Percentiles rank a stretch among this genome's conserved stretches.
Conservation (phyloP, 2,113 vertebrate genomes). For the Camelus bactrianus region DNA sequence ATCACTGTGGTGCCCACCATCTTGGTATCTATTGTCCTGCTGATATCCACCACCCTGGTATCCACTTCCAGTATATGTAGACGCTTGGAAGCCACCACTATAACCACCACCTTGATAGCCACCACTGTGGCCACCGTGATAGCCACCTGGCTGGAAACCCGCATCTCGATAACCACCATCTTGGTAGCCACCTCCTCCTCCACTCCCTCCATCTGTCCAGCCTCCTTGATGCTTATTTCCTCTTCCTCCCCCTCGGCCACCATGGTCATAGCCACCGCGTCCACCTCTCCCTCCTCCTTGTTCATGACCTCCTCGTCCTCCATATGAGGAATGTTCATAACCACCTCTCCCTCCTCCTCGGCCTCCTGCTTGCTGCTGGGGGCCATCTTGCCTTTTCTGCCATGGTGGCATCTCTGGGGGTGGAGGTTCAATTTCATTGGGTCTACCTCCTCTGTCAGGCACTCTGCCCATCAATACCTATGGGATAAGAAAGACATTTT, state of each 20-base stretch:
- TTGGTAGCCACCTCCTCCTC: slow-evolving; percentile 88
- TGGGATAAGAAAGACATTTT: slow-evolving; percentile 47
- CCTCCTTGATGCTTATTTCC: slow-evolving; percentile 93
- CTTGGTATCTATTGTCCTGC: slow-evolving; percentile 92
- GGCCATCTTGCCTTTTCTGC: slow-evolving; percentile 97
- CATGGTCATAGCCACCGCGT: slow-evolving; percentile 90
- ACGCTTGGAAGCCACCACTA: slow-evolving; percentile 86
- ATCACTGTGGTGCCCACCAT: slow-evolving; percentile 90
- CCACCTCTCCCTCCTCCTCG: slow-evolving; percentile 93
- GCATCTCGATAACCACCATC: slow-evolving; percentile 89
- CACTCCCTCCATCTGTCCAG: slow-evolving; percentile 91
- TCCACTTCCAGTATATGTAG: slow-evolving; percentile 88
- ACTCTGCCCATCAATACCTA: slow-evolving; percentile 98
- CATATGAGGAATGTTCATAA: slow-evolving; percentile 90
- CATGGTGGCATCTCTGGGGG: slow-evolving; percentile 99
- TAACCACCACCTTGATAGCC: slow-evolving; percentile 90
- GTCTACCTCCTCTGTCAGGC: slow-evolving; percentile 97
- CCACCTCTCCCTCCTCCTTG: slow-evolving; percentile 89
- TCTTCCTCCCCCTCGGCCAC: slow-evolving; percentile 89
- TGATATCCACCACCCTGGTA: slow-evolving; percentile 91
- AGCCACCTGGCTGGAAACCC: slow-evolving; percentile 88
- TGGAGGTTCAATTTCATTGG: slow-evolving; percentile 97
- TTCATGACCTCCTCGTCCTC: slow-evolving; percentile 93
- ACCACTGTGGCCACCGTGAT: slow-evolving; percentile 87
- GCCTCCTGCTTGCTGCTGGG: slow-evolving; percentile 89